phyloP scores from a whole-genome alignment of 2,113 vertebrate genomes.

The Urocitellus parryii region DNA sequence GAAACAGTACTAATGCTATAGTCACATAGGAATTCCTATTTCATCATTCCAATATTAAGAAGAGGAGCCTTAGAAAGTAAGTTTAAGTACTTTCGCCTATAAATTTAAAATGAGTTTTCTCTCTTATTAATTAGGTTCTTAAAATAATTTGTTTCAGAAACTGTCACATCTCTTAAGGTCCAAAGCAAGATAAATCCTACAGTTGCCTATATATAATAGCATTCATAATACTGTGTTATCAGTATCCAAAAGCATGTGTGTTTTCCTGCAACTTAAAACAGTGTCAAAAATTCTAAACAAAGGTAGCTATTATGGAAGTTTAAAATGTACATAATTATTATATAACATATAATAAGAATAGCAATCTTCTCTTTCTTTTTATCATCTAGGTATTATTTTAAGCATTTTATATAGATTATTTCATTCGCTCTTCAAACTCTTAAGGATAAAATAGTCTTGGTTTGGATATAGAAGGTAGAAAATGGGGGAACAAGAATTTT shows the following conservation, averaged over 20 bases:
- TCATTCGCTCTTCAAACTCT: not conserved
- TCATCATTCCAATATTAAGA: slow-evolving; percentile 32
- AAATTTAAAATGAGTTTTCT: slow-evolving; percentile 51
- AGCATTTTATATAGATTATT: slow-evolving; percentile 2
- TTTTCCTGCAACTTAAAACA: slow-evolving; percentile 43
- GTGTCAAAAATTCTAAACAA: not conserved
- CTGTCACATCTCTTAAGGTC: not conserved
- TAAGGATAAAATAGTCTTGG: not conserved
- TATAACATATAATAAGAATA: slow-evolving; percentile 24
- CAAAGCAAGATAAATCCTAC: slow-evolving; percentile 24
- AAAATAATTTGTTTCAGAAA: slow-evolving; percentile 20
- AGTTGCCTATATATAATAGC: not conserved
- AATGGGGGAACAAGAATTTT: not conserved
- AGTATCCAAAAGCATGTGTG: slow-evolving; percentile 3
- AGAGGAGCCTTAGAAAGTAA: not conserved
- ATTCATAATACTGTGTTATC: not conserved
- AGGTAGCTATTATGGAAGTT: not conserved
- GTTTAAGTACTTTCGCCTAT: not conserved
- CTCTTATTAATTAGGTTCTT: not conserved
- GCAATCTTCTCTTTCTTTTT: not conserved
- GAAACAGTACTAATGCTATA: not conserved
- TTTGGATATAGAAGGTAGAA: not conserved
- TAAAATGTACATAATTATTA: slow-evolving; percentile 6
- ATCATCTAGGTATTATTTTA: slow-evolving; percentile 7
- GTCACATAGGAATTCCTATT: not conserved